These are phyloP conservation scores for Hemiprocne comata DNA, from an alignment of 2,113 vertebrate genomes.

Conservation along the genomic window DNA sequence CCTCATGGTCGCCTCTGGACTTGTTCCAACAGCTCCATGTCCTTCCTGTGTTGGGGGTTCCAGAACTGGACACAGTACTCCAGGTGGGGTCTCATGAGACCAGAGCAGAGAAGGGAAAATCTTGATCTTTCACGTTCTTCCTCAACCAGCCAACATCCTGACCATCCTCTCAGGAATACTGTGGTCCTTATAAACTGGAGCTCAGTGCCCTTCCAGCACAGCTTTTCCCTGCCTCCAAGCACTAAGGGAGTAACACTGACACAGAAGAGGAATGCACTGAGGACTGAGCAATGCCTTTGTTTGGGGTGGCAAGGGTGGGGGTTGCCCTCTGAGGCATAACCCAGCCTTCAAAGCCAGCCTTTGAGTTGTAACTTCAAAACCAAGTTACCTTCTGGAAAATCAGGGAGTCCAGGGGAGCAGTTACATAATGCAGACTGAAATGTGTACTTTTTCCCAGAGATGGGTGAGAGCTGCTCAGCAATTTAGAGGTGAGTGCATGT, in stretches of 20 bases:
- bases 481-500: not conserved
- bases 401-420: not conserved
- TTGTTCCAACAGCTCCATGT: too few species aligned
- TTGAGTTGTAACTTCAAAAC: not conserved
- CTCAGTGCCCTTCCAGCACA: not conserved
- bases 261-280: not conserved
- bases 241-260: not conserved
- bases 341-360: not conserved
- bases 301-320: accelerated
- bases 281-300: not conserved
- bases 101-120: too few species aligned
- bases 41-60: too few species aligned
- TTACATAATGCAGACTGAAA: not conserved
- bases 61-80: too few species aligned
- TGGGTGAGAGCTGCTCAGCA: not conserved
- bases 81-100: too few species aligned
- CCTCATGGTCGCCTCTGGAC: too few species aligned
- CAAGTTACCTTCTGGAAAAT: not conserved
- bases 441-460: not conserved
- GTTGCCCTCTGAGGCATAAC: not conserved
- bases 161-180: not conserved
- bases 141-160: not conserved
- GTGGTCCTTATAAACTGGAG: not conserved
- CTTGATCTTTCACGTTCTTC: not conserved
- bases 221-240: not conserved